Evolutionary conservation across 1,140 invertebrate genomes (phyloP).

Genomic region (Heterodera schachtii): DNA sequence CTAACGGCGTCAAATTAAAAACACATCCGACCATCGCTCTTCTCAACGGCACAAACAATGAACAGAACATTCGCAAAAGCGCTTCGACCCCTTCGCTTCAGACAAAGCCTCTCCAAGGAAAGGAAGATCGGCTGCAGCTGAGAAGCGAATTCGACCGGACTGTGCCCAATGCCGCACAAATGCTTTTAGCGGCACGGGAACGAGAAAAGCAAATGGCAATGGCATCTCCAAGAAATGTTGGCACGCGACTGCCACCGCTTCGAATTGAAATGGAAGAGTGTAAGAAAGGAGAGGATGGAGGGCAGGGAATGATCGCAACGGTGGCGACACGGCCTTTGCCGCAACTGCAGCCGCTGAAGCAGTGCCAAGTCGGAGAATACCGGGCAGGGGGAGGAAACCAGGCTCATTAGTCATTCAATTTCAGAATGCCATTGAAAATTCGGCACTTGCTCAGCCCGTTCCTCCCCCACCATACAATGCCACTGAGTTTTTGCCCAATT

Average conservation of each 20-base stretch:
- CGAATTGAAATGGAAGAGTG: not conserved
- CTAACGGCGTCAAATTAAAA: constrained; percentile 26
- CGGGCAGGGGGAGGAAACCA: too few relatives aligned
- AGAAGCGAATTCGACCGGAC: not conserved
- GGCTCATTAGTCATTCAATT: not conserved
- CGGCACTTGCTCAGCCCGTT: not conserved
- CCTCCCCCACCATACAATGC: not conserved
- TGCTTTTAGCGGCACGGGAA: not conserved
- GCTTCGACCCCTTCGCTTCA: not conserved
- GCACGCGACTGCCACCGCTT: not conserved
- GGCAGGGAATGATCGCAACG: constrained; percentile 1
- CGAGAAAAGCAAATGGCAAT: not conserved
- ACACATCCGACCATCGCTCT: not conserved
- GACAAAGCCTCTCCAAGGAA: not conserved
- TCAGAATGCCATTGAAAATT: not conserved
- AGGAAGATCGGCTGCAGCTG: not conserved
- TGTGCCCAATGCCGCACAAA: not conserved
- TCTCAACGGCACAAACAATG: constrained; percentile 10
- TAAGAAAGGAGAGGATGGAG: not conserved
- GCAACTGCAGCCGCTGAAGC: not conserved
- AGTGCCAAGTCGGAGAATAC: not conserved
- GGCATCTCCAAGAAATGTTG: not conserved
- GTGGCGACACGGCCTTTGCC: not conserved
- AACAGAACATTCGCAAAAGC: constrained; percentile 8
- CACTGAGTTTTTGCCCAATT: not conserved